Conservation (phyloP, 2,888 invertebrate species). For the Nudaria mundana region DNA sequence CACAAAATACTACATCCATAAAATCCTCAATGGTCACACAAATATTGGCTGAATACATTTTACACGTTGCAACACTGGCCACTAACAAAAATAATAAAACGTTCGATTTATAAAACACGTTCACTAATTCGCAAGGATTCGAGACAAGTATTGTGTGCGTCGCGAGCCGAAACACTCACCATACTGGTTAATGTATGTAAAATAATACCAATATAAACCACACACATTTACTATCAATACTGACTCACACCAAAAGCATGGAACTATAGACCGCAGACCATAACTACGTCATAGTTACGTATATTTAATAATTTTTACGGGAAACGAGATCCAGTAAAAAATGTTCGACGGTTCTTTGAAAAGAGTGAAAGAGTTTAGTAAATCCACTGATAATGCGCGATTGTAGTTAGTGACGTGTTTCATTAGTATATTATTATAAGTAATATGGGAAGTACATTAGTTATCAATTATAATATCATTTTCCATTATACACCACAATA, state of each 20-base stretch:
- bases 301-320: conserved; percentile 35
- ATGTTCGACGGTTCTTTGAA: conserved; percentile 1
- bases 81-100: conserved; percentile 19
- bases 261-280: conserved; percentile 34
- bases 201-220: conserved; percentile 60
- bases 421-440: too few relatives aligned
- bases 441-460: too few relatives aligned
- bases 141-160: conserved; percentile 13
- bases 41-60: conserved; percentile 62
- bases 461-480: too few relatives aligned
- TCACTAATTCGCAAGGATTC: conserved; percentile 17
- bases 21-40: conserved; percentile 66
- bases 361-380: background rate
- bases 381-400: background rate
- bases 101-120: conserved; percentile 19
- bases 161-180: conserved; percentile 12
- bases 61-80: conserved; percentile 20
- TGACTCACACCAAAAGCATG: conserved; percentile 51
- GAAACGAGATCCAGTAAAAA: conserved; percentile 36
- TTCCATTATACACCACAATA: too few relatives aligned
- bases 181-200: conserved; percentile 54
- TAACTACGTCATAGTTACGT: conserved; percentile 50
- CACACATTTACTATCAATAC: conserved; percentile 36
- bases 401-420: too few relatives aligned
- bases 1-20: conserved; percentile 71